phyloP scores from a whole-genome alignment of 2,113 vertebrate species.

The Spermophilus dauricus region DNA sequence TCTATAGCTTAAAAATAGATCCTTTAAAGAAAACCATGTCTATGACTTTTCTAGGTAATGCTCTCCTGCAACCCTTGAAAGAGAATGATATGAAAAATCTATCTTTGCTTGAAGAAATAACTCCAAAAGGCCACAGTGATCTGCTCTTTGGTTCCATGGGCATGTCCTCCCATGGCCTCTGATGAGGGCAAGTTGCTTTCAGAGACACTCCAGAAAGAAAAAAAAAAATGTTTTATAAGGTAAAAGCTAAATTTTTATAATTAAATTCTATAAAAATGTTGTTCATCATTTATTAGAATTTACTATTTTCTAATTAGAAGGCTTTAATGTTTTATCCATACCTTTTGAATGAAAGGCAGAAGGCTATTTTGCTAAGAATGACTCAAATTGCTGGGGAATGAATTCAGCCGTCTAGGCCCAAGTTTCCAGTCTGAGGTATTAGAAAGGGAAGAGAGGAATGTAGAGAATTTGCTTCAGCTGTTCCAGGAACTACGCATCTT shows the following conservation, averaged over 20 bases:
- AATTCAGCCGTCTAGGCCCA: not conserved
- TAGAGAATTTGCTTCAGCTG: not conserved
- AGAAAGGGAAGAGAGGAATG: not conserved
- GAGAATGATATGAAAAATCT: not conserved
- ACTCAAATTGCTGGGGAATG: not conserved
- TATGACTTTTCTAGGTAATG: not conserved
- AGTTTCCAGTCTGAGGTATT: not conserved
- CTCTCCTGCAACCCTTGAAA: not conserved
- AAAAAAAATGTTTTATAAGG: not conserved
- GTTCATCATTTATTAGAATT: conserved; percentile 5
- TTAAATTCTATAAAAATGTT: conserved; percentile 22
- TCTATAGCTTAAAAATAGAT: not conserved
- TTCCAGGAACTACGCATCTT: not conserved
- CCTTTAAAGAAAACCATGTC: not conserved
- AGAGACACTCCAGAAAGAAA: not conserved
- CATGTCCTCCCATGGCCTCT: not conserved
- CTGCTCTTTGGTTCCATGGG: not conserved
- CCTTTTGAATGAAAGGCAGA: conserved; percentile 3
- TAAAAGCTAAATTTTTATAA: not conserved
- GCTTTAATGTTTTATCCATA: not conserved
- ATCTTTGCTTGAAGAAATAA: not conserved
- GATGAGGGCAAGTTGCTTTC: not conserved
- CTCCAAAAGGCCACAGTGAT: not conserved
- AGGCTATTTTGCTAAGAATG: not conserved
- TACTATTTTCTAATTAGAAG: conserved; percentile 38